These are phyloP conservation scores for Streptopelia turtur DNA, from an alignment of 2,797 vertebrate species.

Conservation along the genomic window DNA sequence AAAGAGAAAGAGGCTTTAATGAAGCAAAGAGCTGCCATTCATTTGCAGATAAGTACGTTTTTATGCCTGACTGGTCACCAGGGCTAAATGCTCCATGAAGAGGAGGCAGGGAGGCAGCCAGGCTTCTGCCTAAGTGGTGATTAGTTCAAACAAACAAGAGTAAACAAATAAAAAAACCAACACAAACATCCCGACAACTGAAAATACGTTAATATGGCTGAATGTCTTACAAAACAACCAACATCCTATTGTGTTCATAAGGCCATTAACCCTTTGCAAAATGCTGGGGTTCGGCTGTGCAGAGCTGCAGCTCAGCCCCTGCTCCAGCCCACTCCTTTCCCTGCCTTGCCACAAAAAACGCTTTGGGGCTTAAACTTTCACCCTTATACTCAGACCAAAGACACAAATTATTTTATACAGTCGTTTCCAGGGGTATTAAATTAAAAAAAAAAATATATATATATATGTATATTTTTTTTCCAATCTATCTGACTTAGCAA, in stretches of 20 bases:
- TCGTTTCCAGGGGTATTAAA: background rate
- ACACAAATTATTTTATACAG: background rate
- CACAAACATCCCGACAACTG: constrained; percentile 57
- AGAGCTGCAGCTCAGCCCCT: background rate
- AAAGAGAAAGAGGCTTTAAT: constrained; percentile 99
- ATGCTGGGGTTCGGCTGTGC: background rate
- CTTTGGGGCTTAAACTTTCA: background rate
- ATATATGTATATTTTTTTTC: too few relatives aligned
- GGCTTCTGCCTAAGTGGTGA: constrained; percentile 75
- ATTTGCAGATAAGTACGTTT: constrained; percentile 99
- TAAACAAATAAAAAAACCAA: constrained; percentile 79
- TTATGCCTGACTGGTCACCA: constrained; percentile 91
- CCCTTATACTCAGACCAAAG: background rate
- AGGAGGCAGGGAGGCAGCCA: constrained; percentile 67
- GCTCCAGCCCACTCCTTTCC: background rate
- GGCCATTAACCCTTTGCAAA: constrained; percentile 35
- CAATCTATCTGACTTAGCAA: background rate
- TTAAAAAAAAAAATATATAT: background rate
- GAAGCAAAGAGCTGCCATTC: constrained; percentile 99
- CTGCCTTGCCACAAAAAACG: background rate
- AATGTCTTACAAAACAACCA: background rate
- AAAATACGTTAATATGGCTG: constrained; percentile 69
- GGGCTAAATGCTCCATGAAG: constrained; percentile 81
- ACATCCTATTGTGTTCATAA: background rate
- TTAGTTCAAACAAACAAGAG: constrained; percentile 85